Conservation (phyloP, 2,113 vertebrate species). For the Scomber colias region DNA sequence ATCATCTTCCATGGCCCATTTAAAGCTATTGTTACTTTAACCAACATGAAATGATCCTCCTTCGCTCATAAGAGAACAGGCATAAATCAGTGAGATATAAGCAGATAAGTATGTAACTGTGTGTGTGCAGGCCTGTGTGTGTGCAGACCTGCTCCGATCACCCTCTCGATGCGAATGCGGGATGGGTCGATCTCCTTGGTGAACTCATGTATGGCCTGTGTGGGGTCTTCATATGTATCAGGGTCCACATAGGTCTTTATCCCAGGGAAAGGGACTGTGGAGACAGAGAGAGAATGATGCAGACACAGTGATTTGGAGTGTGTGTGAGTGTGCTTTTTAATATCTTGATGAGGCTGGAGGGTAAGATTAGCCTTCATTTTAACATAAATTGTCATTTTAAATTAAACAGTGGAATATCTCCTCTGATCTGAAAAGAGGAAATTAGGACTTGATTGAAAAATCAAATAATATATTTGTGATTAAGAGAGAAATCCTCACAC, state of each 20-base stretch:
- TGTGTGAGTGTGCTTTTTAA: neutral
- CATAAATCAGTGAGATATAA: neutral
- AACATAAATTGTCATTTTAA: neutral
- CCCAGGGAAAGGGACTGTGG: slow-evolving; percentile 90
- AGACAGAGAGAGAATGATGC: slow-evolving; percentile 23
- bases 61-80: neutral
- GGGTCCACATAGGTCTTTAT: slow-evolving; percentile 96
- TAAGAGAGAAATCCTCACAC: neutral
- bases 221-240: slow-evolving; percentile 95
- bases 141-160: slow-evolving; percentile 92
- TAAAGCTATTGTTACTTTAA: slow-evolving; percentile 46
- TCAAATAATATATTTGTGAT: neutral
- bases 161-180: slow-evolving; percentile 96
- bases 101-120: slow-evolving; percentile 12
- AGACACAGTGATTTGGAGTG: neutral
- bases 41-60: slow-evolving; percentile 18
- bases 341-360: neutral
- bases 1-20: slow-evolving; percentile 53
- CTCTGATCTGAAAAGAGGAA: too few relatives aligned
- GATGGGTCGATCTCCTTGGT: slow-evolving; percentile 96
- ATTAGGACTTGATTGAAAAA: neutral
- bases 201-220: slow-evolving; percentile 95
- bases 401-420: neutral
- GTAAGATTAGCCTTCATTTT: neutral
- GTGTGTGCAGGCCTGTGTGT: neutral